phyloP scores from a whole-genome alignment of 2,113 vertebrate genomes.

The Hippocampus abdominalis region DNA sequence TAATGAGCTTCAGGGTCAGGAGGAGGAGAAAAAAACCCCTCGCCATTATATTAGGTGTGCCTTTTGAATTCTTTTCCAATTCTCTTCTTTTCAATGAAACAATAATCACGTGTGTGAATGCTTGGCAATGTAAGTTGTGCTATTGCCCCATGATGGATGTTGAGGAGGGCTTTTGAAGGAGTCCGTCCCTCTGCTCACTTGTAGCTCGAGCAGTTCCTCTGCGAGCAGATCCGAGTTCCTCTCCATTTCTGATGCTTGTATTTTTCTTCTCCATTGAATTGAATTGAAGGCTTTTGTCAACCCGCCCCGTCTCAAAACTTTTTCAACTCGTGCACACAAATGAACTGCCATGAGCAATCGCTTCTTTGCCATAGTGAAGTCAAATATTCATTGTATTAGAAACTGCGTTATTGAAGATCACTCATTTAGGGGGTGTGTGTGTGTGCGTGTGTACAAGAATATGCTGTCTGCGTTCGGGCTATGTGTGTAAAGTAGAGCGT shows the following conservation, averaged over 20 bases:
- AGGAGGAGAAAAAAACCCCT: background rate
- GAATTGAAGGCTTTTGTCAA: constrained; percentile 10
- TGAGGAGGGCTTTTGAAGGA: background rate
- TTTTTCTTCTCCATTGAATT: background rate
- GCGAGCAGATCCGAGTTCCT: constrained; percentile 5
- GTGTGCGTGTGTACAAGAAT: background rate
- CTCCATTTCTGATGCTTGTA: background rate
- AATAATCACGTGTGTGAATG: background rate
- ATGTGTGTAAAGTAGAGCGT: background rate
- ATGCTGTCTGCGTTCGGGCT: background rate
- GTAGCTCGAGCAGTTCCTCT: background rate
- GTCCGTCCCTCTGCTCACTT: background rate
- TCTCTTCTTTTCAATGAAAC: background rate
- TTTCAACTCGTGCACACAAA: background rate
- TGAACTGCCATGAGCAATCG: background rate
- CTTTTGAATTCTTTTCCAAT: no score
- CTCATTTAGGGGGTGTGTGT: background rate
- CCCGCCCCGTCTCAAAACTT: constrained; percentile 11
- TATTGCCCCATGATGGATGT: background rate
- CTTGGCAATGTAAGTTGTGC: background rate
- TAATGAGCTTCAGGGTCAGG: background rate
- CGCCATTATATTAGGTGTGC: no score
- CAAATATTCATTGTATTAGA: background rate
- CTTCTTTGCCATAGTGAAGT: background rate
- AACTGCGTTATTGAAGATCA: background rate